These are phyloP conservation scores for Synergus gifuensis DNA, from an alignment of 2,888 invertebrate species.

Conservation along the genomic window DNA sequence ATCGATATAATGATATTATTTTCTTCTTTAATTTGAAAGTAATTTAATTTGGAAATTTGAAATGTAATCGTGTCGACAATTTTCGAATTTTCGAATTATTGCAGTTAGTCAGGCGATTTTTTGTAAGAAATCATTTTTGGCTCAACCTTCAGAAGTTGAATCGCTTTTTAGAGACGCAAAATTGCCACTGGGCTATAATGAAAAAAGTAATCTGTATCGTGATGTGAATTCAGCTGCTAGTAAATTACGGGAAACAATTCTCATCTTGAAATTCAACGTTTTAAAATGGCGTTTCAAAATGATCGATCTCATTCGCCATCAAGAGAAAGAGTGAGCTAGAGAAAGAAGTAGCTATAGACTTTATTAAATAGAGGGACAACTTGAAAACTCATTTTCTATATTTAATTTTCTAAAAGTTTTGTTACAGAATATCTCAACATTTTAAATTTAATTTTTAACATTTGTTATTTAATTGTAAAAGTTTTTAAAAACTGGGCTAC, in stretches of 20 bases:
- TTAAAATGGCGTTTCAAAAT: neutral
- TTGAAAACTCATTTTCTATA: neutral
- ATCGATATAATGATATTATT: no score
- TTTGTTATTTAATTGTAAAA: no score
- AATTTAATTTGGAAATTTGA: no score
- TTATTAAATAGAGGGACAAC: neutral
- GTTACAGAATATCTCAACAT: neutral
- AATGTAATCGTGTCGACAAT: neutral
- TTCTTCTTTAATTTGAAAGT: no score
- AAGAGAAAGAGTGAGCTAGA: no score
- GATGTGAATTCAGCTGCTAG: neutral
- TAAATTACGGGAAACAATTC: neutral
- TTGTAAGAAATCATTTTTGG: neutral
- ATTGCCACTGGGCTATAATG: neutral
- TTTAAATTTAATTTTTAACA: neutral
- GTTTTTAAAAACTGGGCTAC: neutral
- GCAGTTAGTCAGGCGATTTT: neutral
- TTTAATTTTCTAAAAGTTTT: no score
- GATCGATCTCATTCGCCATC: neutral
- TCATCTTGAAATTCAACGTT: neutral
- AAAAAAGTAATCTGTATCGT: neutral
- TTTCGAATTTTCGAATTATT: neutral
- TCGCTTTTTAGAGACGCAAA: neutral
- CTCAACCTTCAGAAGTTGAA: neutral
- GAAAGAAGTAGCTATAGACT: no score